Base-by-base conservation (phyloP, 2,113 vertebrate genomes). In the Pholis gunnellus region DNA sequence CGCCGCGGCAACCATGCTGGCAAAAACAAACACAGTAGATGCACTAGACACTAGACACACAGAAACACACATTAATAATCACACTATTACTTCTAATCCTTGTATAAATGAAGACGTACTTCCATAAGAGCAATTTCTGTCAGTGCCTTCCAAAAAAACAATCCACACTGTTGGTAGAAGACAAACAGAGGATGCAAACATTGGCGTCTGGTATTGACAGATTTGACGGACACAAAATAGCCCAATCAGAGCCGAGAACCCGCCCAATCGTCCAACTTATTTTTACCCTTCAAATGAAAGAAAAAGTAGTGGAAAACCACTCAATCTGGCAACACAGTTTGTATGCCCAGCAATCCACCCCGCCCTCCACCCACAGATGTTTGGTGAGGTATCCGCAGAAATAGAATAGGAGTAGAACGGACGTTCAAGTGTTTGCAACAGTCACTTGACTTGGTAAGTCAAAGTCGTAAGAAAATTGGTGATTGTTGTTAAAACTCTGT, bases 31-130 rank as follows among this genome's bases (percentile, higher is more conserved):
- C 25, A 54, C 17, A 61, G 75, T 0, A 57, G 34, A 44, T 5
- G 5, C 4, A 29, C 61, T 31, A 73, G 61, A 64, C 50, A 65
- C 52, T 25, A 42, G 31, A 54, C 29, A 57, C 83, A 70, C 5
- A 52, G 7, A 65, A 52, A 71, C 48, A 70, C 36, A 64, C 31
- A 80, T 29, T 57, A 44, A 66, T 11, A 54, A 50, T 20, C 14
- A 69, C 20, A 17, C 20, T 40, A 79, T 72, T 8, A 31, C 27
- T 60, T 31, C 14, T 31, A 17, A 60, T 60, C 57, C 15, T 31
- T 60, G 27, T 60, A 11, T 14, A 60, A 31, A 60, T 60, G 14
- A 59, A 29, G 25, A 59, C 5, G 6, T 59, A 60, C 15, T 60
- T 31, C 57, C 7, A 17, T 60, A 29, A 60, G 54, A 27, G 54